Base-by-base conservation (phyloP, 2,888 invertebrate species). In the Cephus pygmeus region DNA sequence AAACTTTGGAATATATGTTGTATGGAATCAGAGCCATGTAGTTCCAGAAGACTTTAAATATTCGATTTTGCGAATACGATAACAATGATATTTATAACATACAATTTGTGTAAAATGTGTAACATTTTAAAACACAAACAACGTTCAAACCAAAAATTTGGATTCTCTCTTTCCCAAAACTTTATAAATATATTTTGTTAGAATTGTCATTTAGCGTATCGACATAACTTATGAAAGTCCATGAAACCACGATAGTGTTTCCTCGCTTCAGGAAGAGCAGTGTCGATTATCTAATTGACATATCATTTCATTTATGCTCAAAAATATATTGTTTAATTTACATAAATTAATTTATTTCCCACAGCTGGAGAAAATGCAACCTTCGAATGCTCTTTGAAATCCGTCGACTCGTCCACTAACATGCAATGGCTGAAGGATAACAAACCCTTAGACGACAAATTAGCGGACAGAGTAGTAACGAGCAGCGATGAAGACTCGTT, bases 401-500 rank as follows among this genome's bases (percentile, higher is more conserved):
- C 94, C 33, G 92, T 93, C 75, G 93, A 94, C 23, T 93, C 94
- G 69, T 87, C 90, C 1, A 91, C 91, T 3, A 92, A 92, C 69
- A 94, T 98, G 81, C 94, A 94, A 23, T 98, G 98, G 98, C 91
- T 98, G 83, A 97, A 97, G 91, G 96, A 98, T 91, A 98, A 98
- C 92, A 95, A 95, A 91, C 95, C 96, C 0, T 89, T 98, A 85
- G 94, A 95, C 71, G 96, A 96, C 90, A 94, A 93, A 76, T 92
- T 96, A 77, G 96, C 96, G 82, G 96, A 96, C 89, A 93, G 97
- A 30, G 94, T 96, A 76, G 93, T 94, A 83, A 93, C 94, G 11
- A 93, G 93, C 76, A 93, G 93, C 23, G 92, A 93, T 34, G 94
- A 94, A 78, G 94, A 93, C 82, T 90, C 91, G 4, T 96, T 96